Base-by-base conservation (phyloP, 2,113 vertebrate species). In the Arenaria interpres region DNA sequence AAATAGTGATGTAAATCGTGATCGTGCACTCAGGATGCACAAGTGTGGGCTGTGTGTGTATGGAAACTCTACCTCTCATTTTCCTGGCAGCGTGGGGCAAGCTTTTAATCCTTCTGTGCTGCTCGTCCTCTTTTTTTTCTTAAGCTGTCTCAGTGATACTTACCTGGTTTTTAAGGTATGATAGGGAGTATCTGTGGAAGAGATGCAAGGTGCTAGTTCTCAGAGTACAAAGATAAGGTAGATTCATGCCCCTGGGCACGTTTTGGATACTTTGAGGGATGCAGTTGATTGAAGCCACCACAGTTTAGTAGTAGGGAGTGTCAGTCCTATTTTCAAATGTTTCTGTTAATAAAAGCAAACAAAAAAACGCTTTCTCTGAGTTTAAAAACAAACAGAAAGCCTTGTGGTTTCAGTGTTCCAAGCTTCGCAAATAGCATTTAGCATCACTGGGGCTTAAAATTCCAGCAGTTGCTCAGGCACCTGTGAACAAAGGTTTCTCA, bases 41-140 rank as follows among this genome's bases (percentile, higher is more conserved):
- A 6, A 6, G 2, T 3, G 3, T 30, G 53, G 39, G 39, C 22
- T 82, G 9, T 32, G 1, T 12, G 23, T 20, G 5, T 19, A 1
- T 1, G 1, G 11, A 21, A 82, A n/a, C 39, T 37, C 41, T 54
- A 27, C 27, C n/a, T 43, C 10, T 50, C 4, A 6, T 19, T 68
- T 50, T 33, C 16, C 59, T 50, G 77, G 60, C 21, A 23, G 59
- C 1, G 0, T 48, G 45, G 59, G 53, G 10, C 48, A 45, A 85
- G 22, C 27, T 83, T 79, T 71, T 48, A 50, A 20, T 57, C 48
- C 25, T 35, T n/a, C 53, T 39, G 19, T 73, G 43, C 51, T 57
- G 50, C 71, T 83, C 27, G 45, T 75, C 23, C 21, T 24, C 24
- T 24, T 32, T 56, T 50, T 50, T 18, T n/a, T 18, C 28, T 74